Percentiles rank a stretch among this genome's conserved stretches.
Conservation (phyloP, 2,888 invertebrate genomes). For the Hemicrepidius hirtus region DNA sequence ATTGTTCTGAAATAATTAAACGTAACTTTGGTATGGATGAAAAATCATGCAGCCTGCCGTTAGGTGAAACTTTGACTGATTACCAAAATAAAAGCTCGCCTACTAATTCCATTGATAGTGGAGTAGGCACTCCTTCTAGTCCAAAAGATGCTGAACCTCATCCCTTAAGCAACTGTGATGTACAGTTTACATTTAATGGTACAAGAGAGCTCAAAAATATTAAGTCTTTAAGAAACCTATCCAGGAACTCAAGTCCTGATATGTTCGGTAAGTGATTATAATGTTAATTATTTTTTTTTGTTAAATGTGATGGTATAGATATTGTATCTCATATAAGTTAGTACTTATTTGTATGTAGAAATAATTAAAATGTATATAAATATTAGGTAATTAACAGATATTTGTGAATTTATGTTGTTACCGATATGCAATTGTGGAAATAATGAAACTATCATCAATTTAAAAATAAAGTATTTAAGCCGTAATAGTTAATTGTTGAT, state of each 20-base stretch:
- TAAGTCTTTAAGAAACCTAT: constrained; percentile 43
- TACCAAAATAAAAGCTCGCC: constrained; percentile 64
- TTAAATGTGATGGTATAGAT: constrained; percentile 49
- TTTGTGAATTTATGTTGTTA: too few species aligned
- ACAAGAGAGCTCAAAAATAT: constrained; percentile 84
- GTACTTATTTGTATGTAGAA: constrained; percentile 42
- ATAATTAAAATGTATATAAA: constrained; percentile 37
- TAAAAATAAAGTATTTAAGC: too few species aligned
- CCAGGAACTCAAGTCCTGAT: constrained; percentile 64
- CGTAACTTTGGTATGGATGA: constrained; percentile 56
- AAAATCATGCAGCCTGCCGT: constrained; percentile 65
- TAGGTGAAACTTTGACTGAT: constrained; percentile 45
- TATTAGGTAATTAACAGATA: too few species aligned
- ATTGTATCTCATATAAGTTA: constrained; percentile 38
- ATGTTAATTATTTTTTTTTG: constrained; percentile 19
- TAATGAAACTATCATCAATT: too few species aligned
- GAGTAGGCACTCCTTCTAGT: constrained; percentile 79
- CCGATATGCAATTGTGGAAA: too few species aligned
- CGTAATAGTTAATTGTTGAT: too few species aligned
- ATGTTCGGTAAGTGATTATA: constrained; percentile 60
- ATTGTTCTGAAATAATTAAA: constrained; percentile 40
- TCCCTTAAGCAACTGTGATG: constrained; percentile 86
- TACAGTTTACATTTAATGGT: constrained; percentile 87
- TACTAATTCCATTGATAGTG: constrained; percentile 75
- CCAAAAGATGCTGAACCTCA: constrained; percentile 73